Percentiles rank a stretch among this genome's conserved stretches.
phyloP scores from a whole-genome alignment of 1,140 invertebrate species.

The Diabrotica virgifera region DNA sequence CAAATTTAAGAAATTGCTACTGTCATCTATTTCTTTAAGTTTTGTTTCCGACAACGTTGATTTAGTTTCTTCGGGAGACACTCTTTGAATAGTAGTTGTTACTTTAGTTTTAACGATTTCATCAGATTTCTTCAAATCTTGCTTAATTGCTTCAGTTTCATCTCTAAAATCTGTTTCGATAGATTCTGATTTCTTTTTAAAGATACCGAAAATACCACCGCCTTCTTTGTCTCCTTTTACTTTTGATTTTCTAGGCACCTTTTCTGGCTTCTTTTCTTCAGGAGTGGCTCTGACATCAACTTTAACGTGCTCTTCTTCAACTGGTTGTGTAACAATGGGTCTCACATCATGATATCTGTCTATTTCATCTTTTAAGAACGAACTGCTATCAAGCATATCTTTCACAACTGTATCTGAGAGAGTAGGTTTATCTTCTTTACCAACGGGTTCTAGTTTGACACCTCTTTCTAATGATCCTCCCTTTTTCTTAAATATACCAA shows the following conservation, averaged over 20 bases:
- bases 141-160: background rate
- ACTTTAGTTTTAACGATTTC: background rate
- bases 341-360: conserved; percentile 21
- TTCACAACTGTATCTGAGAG: background rate
- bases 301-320: background rate
- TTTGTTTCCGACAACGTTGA: background rate
- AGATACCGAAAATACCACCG: background rate
- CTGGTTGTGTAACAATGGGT: background rate
- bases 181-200: background rate
- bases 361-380: conserved; percentile 20
- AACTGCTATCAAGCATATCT: conserved; percentile 16
- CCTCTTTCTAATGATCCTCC: conserved; percentile 12
- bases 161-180: background rate
- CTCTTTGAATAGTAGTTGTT: background rate
- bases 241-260: conserved; percentile 3
- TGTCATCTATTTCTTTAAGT: background rate
- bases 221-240: conserved; percentile 20
- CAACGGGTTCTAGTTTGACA: background rate
- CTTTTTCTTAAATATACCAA: conserved; percentile 9
- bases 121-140: background rate
- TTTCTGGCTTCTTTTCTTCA: background rate
- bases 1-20: conserved; percentile 16
- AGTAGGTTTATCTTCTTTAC: background rate
- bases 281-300: background rate
- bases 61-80: background rate